These are phyloP conservation scores for Moxostoma hubbsi DNA, from an alignment of 2,797 vertebrate genomes.

Conservation along the genomic window DNA sequence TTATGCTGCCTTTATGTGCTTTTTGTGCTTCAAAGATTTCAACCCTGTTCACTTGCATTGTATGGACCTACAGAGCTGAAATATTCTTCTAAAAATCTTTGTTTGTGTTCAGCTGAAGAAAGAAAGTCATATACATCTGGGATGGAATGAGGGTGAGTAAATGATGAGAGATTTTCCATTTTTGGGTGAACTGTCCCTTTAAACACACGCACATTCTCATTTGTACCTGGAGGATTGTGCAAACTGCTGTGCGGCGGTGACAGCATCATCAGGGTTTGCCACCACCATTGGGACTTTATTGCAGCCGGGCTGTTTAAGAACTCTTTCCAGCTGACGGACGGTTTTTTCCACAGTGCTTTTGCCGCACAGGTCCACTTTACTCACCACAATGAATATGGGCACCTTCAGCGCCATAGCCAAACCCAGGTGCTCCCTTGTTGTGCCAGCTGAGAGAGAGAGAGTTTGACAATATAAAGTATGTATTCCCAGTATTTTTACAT, in stretches of 20 bases:
- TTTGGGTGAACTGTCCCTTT: too few relatives aligned
- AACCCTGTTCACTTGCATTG: too few relatives aligned
- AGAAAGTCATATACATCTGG: too few relatives aligned
- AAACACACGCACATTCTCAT: neutral
- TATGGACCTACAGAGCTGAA: too few relatives aligned
- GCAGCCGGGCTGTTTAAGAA: conserved; percentile 95
- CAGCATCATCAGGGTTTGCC: conserved; percentile 86
- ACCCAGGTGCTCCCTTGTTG: conserved; percentile 93
- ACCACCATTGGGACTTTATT: conserved; percentile 93
- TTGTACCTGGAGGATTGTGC: conserved; percentile 87
- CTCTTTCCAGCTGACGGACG: conserved; percentile 90
- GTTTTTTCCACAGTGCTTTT: conserved; percentile 89
- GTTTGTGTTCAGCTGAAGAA: too few relatives aligned
- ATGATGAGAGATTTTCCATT: too few relatives aligned
- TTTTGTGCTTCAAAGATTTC: too few relatives aligned
- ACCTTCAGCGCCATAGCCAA: conserved; percentile 96
- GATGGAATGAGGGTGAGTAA: too few relatives aligned
- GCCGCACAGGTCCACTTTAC: conserved; percentile 92
- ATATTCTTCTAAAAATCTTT: too few relatives aligned
- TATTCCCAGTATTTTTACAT: too few relatives aligned
- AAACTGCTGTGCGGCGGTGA: conserved; percentile 95
- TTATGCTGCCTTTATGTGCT: too few relatives aligned
- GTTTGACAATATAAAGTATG: neutral
- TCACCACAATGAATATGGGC: conserved; percentile 95
- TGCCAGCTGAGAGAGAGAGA: conserved; percentile 81